Conservation (phyloP, 2,797 vertebrate species). For the Poeciliopsis infans region DNA sequence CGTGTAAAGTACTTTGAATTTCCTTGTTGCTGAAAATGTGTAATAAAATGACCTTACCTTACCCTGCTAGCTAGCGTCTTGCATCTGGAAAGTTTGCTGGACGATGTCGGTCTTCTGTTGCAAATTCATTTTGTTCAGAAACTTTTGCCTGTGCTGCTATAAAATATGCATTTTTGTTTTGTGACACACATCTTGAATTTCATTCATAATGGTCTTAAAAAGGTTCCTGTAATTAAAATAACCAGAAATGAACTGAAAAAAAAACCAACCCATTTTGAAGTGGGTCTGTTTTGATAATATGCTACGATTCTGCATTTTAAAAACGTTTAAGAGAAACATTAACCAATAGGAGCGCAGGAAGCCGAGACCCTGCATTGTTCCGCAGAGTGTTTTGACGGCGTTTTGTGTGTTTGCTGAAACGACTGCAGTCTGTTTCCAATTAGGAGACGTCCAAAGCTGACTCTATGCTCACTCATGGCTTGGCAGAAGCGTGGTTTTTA, state of each 20-base stretch:
- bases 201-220: too few relatives aligned
- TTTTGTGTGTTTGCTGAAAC: conserved; percentile 17
- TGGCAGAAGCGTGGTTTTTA: conserved; percentile 55
- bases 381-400: conserved; percentile 15
- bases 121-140: too few relatives aligned
- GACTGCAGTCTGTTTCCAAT: conserved; percentile 37
- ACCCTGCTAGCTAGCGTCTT: too few relatives aligned
- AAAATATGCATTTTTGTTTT: too few relatives aligned
- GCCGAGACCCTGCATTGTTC: background rate
- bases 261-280: background rate
- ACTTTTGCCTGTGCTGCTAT: too few relatives aligned
- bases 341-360: background rate
- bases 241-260: background rate
- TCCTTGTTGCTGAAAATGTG: too few relatives aligned
- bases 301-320: background rate
- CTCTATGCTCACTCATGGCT: conserved; percentile 36
- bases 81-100: too few relatives aligned
- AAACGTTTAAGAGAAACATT: background rate
- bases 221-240: background rate
- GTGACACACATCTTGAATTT: too few relatives aligned
- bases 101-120: too few relatives aligned
- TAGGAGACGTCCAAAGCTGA: conserved; percentile 35
- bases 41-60: too few relatives aligned
- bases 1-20: too few relatives aligned
- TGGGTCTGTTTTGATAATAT: background rate